Evolutionary conservation across 2,113 vertebrate species (phyloP).

Genomic region (Thunnus maccoyii): DNA sequence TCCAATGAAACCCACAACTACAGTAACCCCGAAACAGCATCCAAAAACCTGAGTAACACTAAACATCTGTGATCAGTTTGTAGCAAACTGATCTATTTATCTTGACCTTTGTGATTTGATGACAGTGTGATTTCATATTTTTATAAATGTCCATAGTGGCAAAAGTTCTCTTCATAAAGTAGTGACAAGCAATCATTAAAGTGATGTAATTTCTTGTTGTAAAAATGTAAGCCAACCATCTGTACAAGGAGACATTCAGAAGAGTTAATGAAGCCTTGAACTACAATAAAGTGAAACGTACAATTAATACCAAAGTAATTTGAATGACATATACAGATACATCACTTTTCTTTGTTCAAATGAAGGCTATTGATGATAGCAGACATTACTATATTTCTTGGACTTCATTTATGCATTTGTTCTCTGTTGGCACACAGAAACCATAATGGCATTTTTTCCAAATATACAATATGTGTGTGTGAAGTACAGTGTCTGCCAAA

Average conservation of each 20-base stretch:
- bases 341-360: constrained; percentile 4
- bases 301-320: constrained; percentile 5
- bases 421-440: constrained; percentile 14
- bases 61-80: neutral
- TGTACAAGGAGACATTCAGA: constrained; percentile 19
- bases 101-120: neutral
- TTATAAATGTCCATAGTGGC: neutral
- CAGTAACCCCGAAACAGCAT: neutral
- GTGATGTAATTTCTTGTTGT: constrained; percentile 7
- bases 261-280: constrained; percentile 22
- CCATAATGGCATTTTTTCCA: constrained; percentile 23
- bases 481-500: constrained; percentile 49
- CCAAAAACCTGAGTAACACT: neutral
- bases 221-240: constrained; percentile 17
- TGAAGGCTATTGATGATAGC: neutral
- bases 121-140: neutral
- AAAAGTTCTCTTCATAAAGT: neutral
- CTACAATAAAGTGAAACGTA: neutral
- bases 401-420: constrained; percentile 31
- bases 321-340: neutral
- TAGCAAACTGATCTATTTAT: neutral
- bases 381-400: constrained; percentile 31
- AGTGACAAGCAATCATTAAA: neutral
- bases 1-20: constrained; percentile 27
- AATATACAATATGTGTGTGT: constrained; percentile 26